Evolutionary conservation across 2,888 invertebrate species (phyloP).

Genomic region (Himalopsyche anomala): DNA sequence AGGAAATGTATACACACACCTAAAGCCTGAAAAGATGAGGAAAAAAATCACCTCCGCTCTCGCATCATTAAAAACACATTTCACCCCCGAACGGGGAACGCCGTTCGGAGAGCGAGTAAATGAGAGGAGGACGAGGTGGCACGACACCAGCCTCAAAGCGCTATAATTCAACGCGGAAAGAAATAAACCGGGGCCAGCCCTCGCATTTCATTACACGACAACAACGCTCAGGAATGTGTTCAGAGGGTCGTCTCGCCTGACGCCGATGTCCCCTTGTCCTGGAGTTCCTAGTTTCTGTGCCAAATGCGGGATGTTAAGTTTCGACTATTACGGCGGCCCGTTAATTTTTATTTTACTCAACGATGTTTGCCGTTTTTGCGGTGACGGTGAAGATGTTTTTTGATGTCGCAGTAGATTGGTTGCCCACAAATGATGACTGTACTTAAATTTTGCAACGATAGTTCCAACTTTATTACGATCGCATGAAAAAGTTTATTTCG

Average conservation of each 20-base stretch:
- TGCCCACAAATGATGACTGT: background rate
- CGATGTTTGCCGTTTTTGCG: slow-evolving; percentile 38
- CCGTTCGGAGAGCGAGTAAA: slow-evolving; percentile 40
- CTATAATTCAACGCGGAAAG: slow-evolving; percentile 62
- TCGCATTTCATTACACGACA: slow-evolving; percentile 65
- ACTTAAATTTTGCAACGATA: background rate
- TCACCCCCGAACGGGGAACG: slow-evolving; percentile 52
- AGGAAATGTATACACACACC: background rate
- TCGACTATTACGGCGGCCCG: slow-evolving; percentile 57
- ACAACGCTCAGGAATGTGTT: slow-evolving; percentile 64
- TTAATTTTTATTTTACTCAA: slow-evolving; percentile 62
- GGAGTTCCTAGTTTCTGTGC: slow-evolving; percentile 46
- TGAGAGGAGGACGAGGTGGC: slow-evolving; percentile 50
- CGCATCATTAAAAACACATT: slow-evolving; percentile 65
- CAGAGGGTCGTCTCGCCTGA: slow-evolving; percentile 38
- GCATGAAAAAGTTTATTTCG: background rate
- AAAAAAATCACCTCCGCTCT: slow-evolving; percentile 59
- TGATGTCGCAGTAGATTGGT: slow-evolving; percentile 10
- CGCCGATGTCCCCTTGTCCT: slow-evolving; percentile 39
- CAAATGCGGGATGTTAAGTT: slow-evolving; percentile 53
- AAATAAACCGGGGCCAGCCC: slow-evolving; percentile 52
- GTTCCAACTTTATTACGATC: slow-evolving; percentile 8
- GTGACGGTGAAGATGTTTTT: background rate
- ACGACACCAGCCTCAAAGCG: slow-evolving; percentile 52
- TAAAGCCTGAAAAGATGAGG: slow-evolving; percentile 4